Evolutionary conservation across 2,797 vertebrate genomes (phyloP).

Genomic region (Coreius guichenoti): DNA sequence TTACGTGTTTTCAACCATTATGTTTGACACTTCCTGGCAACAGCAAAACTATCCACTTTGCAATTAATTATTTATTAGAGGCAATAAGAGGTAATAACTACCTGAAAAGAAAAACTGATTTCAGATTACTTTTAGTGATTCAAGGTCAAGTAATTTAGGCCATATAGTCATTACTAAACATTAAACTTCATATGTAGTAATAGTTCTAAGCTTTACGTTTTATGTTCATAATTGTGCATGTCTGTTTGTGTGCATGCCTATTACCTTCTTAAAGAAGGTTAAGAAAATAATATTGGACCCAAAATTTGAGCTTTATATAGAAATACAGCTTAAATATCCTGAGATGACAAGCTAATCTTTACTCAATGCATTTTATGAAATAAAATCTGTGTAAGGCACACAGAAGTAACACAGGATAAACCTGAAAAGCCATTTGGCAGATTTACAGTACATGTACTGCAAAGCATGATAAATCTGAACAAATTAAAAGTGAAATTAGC

Average conservation of each 20-base stretch:
- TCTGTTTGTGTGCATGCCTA: background rate
- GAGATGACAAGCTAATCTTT: constrained; percentile 10
- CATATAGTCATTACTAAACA: background rate
- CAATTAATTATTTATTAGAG: background rate
- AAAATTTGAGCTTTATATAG: background rate
- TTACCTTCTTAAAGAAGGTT: background rate
- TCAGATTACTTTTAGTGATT: background rate
- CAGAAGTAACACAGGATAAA: background rate
- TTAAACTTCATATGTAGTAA: background rate
- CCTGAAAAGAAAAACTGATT: background rate
- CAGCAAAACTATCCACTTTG: background rate
- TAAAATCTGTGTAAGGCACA: background rate
- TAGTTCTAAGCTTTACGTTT: background rate
- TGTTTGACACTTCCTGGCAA: background rate
- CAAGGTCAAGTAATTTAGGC: background rate
- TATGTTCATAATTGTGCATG: background rate
- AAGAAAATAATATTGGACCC: background rate
- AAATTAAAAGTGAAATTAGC: constrained; percentile 20
- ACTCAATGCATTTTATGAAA: background rate
- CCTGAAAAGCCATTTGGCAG: background rate
- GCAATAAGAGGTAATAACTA: background rate
- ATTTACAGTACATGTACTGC: background rate
- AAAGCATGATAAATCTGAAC: background rate
- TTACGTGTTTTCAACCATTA: background rate
- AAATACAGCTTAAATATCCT: background rate